Evolutionary conservation across 2,113 vertebrate species (phyloP), one percentile per base, ranked within the genome.

Genomic region (Ranitomeya variabilis): DNA sequence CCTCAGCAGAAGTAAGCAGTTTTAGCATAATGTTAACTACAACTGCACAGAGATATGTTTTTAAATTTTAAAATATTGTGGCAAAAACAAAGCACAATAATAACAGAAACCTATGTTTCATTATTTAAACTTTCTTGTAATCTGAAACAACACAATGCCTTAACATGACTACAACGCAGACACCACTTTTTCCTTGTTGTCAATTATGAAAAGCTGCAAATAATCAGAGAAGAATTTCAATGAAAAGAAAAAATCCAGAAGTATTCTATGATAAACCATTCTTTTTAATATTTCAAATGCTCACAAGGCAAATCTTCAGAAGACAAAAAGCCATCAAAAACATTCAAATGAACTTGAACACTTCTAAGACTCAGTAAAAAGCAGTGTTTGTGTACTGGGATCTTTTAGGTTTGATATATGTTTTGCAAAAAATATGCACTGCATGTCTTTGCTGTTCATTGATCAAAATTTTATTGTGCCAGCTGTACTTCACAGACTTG

Each of bases 401-500:
- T 94, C 21, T 94, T 95, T 94, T 93, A 90, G 91, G 89, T 92
- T 95, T 95, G 94, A 91, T 92, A 92, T 95, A 67, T 74, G 21
- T 94, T 94, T 93, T 93, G 91, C 89, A 93, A 95, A 92, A 95
- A 94, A 95, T 93, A 93, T 85, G 93, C 89, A 91, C 91, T 90
- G 89, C 92, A 93, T 92, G 89, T 93, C 92, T 91, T 93, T 92
- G 90, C 93, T 94, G 93, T 91, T 92, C 94, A 95, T 94, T 95
- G 93, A 95, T 95, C 94, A 95, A 95, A 94, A 92, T 95, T 96
- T 95, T 94, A 95, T 96, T 94, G 93, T 95, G 92, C 94, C 94
- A 95, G 93, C 93, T 95, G 94, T 94, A 95, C 94, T 94, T 95
- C 94, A 94, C 92, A 94, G 93, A 94, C 92, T 92, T 94, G 94